These are phyloP conservation scores for Cephus nigrinus DNA, from an alignment of 2,888 invertebrate genomes.

Conservation along the genomic window DNA sequence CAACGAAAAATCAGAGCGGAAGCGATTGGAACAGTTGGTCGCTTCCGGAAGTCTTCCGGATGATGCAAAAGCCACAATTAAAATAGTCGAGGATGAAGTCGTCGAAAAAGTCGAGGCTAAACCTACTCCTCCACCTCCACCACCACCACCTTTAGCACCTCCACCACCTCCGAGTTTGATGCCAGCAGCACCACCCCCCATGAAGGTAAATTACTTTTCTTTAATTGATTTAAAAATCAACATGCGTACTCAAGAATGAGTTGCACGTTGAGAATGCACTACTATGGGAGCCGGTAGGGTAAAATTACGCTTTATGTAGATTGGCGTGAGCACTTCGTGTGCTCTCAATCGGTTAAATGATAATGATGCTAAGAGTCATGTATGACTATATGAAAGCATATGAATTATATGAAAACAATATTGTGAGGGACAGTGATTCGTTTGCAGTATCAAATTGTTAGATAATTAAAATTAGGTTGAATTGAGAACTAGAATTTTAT, in stretches of 20 bases:
- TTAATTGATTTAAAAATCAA: constrained; percentile 37
- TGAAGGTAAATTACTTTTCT: constrained; percentile 52
- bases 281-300: too few species aligned
- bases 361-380: too few species aligned
- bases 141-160: constrained; percentile 70
- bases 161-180: constrained; percentile 74
- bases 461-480: too few species aligned
- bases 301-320: too few species aligned
- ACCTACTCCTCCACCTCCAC: constrained; percentile 70
- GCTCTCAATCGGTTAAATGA: too few species aligned
- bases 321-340: too few species aligned
- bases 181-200: constrained; percentile 71
- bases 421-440: too few species aligned
- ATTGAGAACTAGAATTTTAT: too few species aligned
- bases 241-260: constrained; percentile 23
- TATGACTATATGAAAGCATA: too few species aligned
- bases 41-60: constrained; percentile 93
- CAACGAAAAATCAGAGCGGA: constrained; percentile 83
- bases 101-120: constrained; percentile 59
- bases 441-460: too few species aligned
- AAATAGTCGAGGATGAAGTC: constrained; percentile 61
- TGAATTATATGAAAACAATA: too few species aligned
- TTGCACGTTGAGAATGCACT: too few species aligned
- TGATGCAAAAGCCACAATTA: constrained; percentile 82
- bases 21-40: constrained; percentile 85